Evolutionary conservation across 1,140 invertebrate genomes (phyloP).

Genomic region (Trigoniulus corallinus): DNA sequence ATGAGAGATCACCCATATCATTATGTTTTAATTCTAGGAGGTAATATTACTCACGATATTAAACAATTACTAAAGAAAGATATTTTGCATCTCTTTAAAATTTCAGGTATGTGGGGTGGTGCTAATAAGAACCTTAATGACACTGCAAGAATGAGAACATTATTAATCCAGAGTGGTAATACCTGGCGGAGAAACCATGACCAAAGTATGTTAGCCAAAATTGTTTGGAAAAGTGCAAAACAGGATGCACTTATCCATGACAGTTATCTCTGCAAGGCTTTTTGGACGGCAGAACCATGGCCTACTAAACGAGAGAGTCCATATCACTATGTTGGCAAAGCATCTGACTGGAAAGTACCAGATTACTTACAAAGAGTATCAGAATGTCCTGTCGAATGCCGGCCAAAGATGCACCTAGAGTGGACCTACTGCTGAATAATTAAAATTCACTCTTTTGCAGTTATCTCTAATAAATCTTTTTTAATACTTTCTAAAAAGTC

Average conservation of each 20-base stretch:
- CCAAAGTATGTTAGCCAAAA: background rate
- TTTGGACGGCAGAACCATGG: background rate
- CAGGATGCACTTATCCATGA: slow-evolving; percentile 6
- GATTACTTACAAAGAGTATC: too few relatives aligned
- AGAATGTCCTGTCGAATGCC: too few relatives aligned
- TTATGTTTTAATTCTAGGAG: background rate
- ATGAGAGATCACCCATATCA: slow-evolving; percentile 19
- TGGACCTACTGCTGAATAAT: too few relatives aligned
- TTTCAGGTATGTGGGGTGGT: background rate
- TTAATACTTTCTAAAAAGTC: too few relatives aligned
- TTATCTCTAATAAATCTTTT: too few relatives aligned
- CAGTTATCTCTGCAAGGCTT: slow-evolving; percentile 6
- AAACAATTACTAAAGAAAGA: background rate
- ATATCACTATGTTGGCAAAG: too few relatives aligned
- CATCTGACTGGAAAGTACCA: too few relatives aligned
- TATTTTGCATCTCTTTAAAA: background rate
- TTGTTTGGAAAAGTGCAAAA: background rate
- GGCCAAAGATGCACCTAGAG: too few relatives aligned
- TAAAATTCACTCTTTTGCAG: too few relatives aligned
- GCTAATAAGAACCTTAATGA: background rate
- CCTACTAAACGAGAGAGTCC: slow-evolving; percentile 7
- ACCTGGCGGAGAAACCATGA: background rate
- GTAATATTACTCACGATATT: too few relatives aligned
- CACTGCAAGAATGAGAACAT: background rate
- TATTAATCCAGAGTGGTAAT: background rate